Base-by-base conservation (phyloP, 2,113 vertebrate species). In the Malurus cyaneus region DNA sequence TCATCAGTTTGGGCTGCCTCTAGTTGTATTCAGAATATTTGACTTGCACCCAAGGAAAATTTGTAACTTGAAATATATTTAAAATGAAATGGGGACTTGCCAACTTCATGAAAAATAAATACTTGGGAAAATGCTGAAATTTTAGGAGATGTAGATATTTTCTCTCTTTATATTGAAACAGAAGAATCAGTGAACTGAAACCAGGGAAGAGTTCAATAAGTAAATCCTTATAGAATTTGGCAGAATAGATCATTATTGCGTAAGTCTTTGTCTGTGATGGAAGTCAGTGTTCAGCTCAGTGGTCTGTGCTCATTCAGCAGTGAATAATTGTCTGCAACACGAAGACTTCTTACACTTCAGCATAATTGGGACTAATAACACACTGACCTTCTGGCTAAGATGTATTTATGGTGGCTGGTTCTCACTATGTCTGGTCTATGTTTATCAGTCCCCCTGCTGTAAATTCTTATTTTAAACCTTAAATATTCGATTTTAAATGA, bases 351-450 rank as follows among this genome's bases (percentile, higher is more conserved):
- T 96, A 77, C 62, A 72, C 91, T 93, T 96, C 89, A 93, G 91
- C 62, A 47, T 97, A 97, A 97, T 97, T 97, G 93, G 97, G 94
- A 97, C 96, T 97, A 97, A 97, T 96, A 97, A 93, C 94, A 95
- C 80, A 39, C 91, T 96, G 95, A 96, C 96, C 94, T 97, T 97
- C 89, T 96, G 87, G 62, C 94, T 91, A 32, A 76, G 87, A 82
- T 84, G 92, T 95, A 94, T 96, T 96, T 96, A 91, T 95, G 87
- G 94, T 83, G 77, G 49, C 85, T 83, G 39, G 42, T 95, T 92
- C 79, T 86, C 69, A 34, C 87, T 81, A 9, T 86, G 82, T 47
- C 89, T 90, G 89, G 88, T 77, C 70, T 81, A 7, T 7, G 49
- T 86, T 94, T 94, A 59, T 91, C 70, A 54, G 61, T 88, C 95